phyloP scores from a whole-genome alignment of 1,140 invertebrate species.

The Zophobas morio region DNA sequence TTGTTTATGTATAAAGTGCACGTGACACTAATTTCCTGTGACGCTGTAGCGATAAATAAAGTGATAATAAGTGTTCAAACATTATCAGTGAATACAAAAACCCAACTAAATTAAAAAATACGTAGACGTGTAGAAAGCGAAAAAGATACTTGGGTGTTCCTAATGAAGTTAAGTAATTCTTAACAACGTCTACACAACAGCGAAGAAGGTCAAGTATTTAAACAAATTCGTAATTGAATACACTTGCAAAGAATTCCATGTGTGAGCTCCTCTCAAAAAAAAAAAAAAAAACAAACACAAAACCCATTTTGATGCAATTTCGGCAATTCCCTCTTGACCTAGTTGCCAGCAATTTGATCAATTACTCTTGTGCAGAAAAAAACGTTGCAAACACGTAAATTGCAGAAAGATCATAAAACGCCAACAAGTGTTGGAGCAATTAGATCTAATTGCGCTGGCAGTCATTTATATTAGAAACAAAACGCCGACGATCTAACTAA shows the following conservation, averaged over 20 bases:
- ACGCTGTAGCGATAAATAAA: background rate
- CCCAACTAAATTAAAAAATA: background rate
- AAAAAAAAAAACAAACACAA: background rate
- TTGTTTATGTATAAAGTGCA: too few species aligned
- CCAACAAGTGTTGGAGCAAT: constrained; percentile 26
- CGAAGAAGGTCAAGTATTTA: constrained; percentile 7
- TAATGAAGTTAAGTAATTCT: too few species aligned
- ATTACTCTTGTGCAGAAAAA: constrained; percentile 4
- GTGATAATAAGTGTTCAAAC: too few species aligned
- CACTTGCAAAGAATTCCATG: background rate
- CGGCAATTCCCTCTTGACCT: constrained; percentile 26
- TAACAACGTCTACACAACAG: background rate
- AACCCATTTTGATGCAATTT: background rate
- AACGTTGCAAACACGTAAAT: constrained; percentile 29
- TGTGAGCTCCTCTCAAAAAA: background rate
- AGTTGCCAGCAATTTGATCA: constrained; percentile 25
- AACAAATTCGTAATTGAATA: background rate
- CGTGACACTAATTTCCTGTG: constrained; percentile 2
- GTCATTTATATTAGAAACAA: constrained; percentile 25
- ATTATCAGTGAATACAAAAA: too few species aligned
- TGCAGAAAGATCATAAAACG: constrained; percentile 16
- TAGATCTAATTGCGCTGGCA: constrained; percentile 28
- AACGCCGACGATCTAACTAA: constrained; percentile 31
- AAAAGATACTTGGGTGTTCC: background rate
- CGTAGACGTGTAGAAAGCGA: background rate